Evolutionary conservation across 2,797 vertebrate genomes (phyloP).

Genomic region (Orientallactaga sibirica): DNA sequence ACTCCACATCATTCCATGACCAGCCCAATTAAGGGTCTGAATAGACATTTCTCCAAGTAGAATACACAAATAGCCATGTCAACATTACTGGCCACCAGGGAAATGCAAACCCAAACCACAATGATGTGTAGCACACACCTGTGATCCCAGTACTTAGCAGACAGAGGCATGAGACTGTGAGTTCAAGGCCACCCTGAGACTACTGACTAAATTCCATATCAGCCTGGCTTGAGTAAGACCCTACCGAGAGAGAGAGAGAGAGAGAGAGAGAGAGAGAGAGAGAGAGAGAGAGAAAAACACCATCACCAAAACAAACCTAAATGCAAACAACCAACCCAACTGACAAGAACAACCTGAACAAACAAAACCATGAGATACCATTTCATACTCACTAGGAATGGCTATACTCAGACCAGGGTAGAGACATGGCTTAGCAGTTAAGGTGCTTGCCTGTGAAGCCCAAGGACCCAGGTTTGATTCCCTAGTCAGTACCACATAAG

Average conservation of each 20-base stretch:
- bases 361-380: background rate
- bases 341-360: background rate
- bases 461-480: no score
- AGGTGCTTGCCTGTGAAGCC: no score
- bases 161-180: background rate
- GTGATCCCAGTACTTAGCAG: background rate
- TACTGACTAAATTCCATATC: background rate
- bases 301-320: no score
- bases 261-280: no score
- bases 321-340: background rate
- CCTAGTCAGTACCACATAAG: no score
- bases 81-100: background rate
- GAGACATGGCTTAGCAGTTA: no score
- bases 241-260: background rate
- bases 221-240: background rate
- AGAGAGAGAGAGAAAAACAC: no score
- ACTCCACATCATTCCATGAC: slow-evolving; percentile 40
- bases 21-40: slow-evolving; percentile 43
- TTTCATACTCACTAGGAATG: background rate
- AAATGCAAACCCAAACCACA: slow-evolving; percentile 50
- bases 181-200: background rate
- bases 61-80: slow-evolving; percentile 34
- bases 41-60: slow-evolving; percentile 52
- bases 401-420: no score
- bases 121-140: background rate